These are phyloP conservation scores for Tetramorium parvispinum DNA, from an alignment of 1,140 invertebrate species.

Conservation along the genomic window DNA sequence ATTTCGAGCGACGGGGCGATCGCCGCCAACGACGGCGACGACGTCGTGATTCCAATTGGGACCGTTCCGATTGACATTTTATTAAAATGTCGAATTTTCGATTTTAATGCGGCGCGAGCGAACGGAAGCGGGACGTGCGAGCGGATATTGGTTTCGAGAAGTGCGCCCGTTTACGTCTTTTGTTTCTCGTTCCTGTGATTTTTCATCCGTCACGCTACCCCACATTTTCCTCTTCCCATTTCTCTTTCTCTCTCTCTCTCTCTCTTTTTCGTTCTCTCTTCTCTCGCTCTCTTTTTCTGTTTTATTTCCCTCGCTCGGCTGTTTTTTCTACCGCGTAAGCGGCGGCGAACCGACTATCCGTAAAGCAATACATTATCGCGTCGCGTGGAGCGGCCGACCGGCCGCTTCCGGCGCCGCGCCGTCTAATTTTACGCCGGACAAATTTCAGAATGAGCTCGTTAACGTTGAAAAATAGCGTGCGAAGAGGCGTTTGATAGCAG, in stretches of 20 bases:
- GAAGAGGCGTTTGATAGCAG: background rate
- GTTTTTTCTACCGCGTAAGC: constrained; percentile 22
- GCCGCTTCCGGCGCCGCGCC: constrained; percentile 29
- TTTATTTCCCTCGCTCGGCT: background rate
- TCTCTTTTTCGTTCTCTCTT: background rate
- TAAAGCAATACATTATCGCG: constrained; percentile 4
- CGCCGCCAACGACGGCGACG: background rate
- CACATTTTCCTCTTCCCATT: background rate
- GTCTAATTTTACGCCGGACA: constrained; percentile 48
- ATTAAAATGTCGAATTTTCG: constrained; percentile 47
- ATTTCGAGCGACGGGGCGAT: constrained; percentile 14
- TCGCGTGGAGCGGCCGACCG: background rate
- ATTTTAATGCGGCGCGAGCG: constrained; percentile 2
- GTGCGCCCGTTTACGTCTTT: no score
- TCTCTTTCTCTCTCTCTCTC: background rate
- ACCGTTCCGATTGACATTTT: constrained; percentile 49
- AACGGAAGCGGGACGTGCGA: background rate
- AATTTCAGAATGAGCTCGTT: constrained; percentile 20
- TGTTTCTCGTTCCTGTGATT: background rate
- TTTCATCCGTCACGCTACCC: background rate
- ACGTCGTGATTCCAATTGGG: background rate
- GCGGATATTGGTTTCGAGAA: constrained; percentile 30
- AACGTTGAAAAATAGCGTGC: constrained; percentile 9
- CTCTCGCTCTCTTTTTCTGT: background rate
- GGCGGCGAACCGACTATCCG: background rate